phyloP scores from a whole-genome alignment of 2,888 invertebrate species.

The Phyllotreta cruciferae region DNA sequence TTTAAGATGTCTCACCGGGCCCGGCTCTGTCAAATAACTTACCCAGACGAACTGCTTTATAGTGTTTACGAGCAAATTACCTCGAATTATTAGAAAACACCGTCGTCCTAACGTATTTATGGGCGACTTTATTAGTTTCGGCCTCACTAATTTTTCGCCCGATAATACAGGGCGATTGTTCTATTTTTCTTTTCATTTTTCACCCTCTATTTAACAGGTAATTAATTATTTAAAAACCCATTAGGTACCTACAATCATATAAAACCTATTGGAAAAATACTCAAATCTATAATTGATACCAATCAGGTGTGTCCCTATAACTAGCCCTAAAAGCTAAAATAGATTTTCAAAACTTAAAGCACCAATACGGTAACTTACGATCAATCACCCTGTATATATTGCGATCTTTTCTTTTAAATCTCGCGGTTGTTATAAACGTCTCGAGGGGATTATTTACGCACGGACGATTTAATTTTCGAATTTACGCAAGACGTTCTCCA shows the following conservation, averaged over 20 bases:
- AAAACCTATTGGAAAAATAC: no score
- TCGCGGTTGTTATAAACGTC: constrained; percentile 42
- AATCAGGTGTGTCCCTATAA: no score
- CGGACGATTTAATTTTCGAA: constrained; percentile 23
- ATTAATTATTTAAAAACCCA: no score
- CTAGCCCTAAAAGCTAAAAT: no score
- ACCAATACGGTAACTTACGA: no score
- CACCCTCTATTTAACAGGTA: no score
- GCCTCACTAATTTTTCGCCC: constrained; percentile 38
- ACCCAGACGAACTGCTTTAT: constrained; percentile 54
- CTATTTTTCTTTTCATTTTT: no score
- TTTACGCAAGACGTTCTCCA: constrained; percentile 13
- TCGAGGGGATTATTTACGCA: constrained; percentile 18
- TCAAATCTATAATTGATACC: no score
- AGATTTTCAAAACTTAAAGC: no score
- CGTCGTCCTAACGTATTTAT: constrained; percentile 52
- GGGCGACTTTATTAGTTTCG: constrained; percentile 48
- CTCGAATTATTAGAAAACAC: constrained; percentile 53
- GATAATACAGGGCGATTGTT: no score
- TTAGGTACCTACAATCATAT: no score
- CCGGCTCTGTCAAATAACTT: constrained; percentile 50
- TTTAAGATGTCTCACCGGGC: constrained; percentile 42
- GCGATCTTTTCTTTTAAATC: constrained; percentile 25
- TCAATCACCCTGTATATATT: constrained; percentile 40
- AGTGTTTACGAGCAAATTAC: constrained; percentile 58